Evolutionary conservation across 1,140 invertebrate species (phyloP), one percentile per base, ranked within the genome.

Genomic region (Zaprionus nigranus): DNA sequence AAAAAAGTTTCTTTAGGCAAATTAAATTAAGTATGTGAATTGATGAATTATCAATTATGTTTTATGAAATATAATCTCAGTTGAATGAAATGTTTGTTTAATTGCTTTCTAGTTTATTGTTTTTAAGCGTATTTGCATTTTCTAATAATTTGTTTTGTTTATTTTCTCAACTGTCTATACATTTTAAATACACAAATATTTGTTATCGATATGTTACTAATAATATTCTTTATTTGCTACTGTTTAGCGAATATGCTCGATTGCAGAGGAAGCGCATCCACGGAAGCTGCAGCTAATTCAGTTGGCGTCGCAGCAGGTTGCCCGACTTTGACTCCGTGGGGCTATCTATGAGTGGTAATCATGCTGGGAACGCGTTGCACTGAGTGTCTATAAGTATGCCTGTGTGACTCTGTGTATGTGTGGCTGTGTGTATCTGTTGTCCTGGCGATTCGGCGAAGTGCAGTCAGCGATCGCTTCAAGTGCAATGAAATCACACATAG

Each of bases 401-500:
- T 9, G 57, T 71, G 28, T 28, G 28, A 28, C 7, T 28, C 7
- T 28, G 28, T 30, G 2, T 30, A 30, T 30, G 75, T 74, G 78
- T 36, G n/a, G 15, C 46, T 38, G 24, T 20, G 30, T 70, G 59
- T 63, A 36, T 54, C 13, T 71, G 61, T 36, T 81, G 81, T 87
- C 77, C 79, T 82, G 73, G 61, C 61, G 73, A 85, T 49, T 65
- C 65, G 79, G 59, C 75, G 68, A 77, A 79, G 68, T 73, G 73
- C 68, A 72, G 43, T 64, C 68, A 38, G 28, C 46, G 74, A 71
- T 65, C 62, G 56, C 43, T 53, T 66, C 66, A 78, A 88, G 84
- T 88, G 84, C 83, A 87, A 87, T 87, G 84, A 87, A 87, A 87
- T 87, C 84, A 87, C 84, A 87, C 83, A 77, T 83, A 72, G 63